Evolutionary conservation across 2,797 vertebrate genomes (phyloP), one percentile per base, ranked within the genome.

Genomic region (Melanogrammus aeglefinus): DNA sequence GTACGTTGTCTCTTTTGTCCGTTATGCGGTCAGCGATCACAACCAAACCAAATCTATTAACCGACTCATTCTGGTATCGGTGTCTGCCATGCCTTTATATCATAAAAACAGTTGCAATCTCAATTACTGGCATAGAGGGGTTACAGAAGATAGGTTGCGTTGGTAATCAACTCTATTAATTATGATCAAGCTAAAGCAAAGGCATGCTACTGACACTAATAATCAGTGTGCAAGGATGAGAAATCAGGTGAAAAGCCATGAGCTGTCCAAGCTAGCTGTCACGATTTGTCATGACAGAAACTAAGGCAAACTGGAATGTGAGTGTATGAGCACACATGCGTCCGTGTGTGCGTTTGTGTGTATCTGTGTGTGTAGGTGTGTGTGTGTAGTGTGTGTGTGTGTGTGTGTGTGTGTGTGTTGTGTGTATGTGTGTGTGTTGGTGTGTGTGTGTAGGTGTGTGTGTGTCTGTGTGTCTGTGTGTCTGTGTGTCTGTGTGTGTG

Each of bases 391-490:
- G 31, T 31, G 31, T 31, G 31, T 3, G 2, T 31, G 31, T 31
- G 31, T 31, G 31, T 31, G 31, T 31, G 31, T 31, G 31, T 31
- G 31, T 31, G 31, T 31, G 31, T 70, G 79, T 79, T 79, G 86
- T 87, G 72, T 47, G 73, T 73, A 33, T 36, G 86, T 86, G 86
- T 47, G 44, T 14, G 44, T 14, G 44, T 47, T 5, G 1, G 44
- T 47, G 44, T 47, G 44, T 14, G 13, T 47, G 14, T 4, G 16
- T 14, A 2, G 0, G 69, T 71, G 27, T 71, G 69, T 14, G n/a
- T 29, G 69, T 2, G 27, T 71, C 0, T 71, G 69, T 18, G 27
- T 71, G 69, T 71, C 4, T 12, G 6, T 4, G 69, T 31, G 27
- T 10, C 2, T 71, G 69, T 14, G 70, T 71, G 27, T 71, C n/a